Conservation (phyloP, 2,113 vertebrate species). For the Cyphomyrus plagiostoma region DNA sequence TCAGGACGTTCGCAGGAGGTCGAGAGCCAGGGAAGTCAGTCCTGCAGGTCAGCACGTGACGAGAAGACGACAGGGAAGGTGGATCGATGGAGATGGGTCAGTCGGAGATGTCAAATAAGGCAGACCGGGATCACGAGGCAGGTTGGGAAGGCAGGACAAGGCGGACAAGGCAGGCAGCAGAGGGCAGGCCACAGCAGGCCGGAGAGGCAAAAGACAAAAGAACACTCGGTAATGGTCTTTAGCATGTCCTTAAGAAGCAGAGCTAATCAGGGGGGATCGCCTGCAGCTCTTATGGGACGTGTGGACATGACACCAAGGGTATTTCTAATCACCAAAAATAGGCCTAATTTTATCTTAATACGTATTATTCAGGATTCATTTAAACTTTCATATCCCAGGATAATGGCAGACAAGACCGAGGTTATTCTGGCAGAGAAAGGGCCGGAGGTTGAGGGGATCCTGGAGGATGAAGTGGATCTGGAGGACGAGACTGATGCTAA, state of each 20-base stretch:
- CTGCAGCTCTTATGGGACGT: neutral
- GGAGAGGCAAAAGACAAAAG: neutral
- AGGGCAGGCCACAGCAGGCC: no score
- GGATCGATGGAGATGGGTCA: neutral
- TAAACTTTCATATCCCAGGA: neutral
- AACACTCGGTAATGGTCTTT: neutral
- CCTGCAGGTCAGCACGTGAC: neutral
- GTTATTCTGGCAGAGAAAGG: neutral
- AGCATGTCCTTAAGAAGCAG: neutral
- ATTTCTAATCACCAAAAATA: neutral
- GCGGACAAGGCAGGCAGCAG: no score
- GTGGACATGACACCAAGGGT: neutral
- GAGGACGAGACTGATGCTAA: slow-evolving; percentile 61
- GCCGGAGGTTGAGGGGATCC: slow-evolving; percentile 5
- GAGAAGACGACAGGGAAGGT: neutral
- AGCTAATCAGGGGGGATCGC: neutral
- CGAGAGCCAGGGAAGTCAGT: neutral
- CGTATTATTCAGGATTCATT: neutral
- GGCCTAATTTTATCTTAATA: neutral
- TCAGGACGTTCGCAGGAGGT: neutral
- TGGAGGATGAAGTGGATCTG: neutral
- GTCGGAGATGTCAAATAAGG: neutral
- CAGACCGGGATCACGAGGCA: neutral
- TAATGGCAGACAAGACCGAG: slow-evolving; percentile 30
- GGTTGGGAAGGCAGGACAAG: neutral